These are phyloP conservation scores for Cephalopterus ornatus DNA, from an alignment of 2,113 vertebrate species.

Conservation along the genomic window DNA sequence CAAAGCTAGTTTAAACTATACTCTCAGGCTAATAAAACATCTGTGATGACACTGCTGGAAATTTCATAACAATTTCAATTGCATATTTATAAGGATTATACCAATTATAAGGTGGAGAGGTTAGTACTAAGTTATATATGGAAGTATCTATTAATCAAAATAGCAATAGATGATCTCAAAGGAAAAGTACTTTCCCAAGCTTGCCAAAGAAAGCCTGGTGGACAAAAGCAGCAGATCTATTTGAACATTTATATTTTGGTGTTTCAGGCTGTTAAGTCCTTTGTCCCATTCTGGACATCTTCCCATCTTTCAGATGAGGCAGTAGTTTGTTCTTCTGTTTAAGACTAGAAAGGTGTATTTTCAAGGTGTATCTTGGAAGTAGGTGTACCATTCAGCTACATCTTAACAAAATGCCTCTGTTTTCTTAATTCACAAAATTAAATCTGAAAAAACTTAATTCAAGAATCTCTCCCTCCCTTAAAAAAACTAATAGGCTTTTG, in stretches of 20 bases:
- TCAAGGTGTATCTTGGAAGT: background rate
- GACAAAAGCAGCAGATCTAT: background rate
- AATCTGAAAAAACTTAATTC: background rate
- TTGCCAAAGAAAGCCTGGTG: background rate
- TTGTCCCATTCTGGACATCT: background rate
- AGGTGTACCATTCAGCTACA: background rate
- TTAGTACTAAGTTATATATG: background rate
- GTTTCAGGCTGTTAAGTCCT: background rate
- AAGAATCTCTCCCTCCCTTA: background rate
- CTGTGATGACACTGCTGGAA: background rate
- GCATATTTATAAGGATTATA: background rate
- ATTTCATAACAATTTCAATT: background rate
- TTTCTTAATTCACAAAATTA: background rate
- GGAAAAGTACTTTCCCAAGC: background rate
- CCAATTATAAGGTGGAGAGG: background rate
- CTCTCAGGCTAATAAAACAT: constrained; percentile 5
- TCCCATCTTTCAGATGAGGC: background rate
- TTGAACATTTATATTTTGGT: background rate
- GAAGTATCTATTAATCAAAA: constrained; percentile 14
- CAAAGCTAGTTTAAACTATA: background rate
- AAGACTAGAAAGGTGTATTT: background rate
- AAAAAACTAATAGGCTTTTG: background rate
- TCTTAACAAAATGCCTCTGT: background rate
- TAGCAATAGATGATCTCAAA: background rate
- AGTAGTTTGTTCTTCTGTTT: background rate